These are phyloP conservation scores for Drosophila burlai DNA, from an alignment of 1,140 invertebrate species.

Conservation along the genomic window DNA sequence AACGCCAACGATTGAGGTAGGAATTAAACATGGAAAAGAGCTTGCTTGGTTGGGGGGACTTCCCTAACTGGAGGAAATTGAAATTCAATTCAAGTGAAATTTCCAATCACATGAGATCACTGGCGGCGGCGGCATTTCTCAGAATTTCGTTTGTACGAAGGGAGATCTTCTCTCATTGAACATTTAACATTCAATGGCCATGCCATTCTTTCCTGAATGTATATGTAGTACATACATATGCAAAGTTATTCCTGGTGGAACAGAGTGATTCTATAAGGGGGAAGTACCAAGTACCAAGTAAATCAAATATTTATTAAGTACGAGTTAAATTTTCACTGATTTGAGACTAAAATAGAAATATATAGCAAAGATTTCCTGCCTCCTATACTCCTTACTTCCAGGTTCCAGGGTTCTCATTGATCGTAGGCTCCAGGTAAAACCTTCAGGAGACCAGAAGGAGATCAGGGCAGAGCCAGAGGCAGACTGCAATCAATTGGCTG, in stretches of 20 bases:
- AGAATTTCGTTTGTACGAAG: conserved; percentile 7
- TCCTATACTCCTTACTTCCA: no score
- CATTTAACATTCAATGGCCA: conserved; percentile 1
- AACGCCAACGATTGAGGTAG: conserved; percentile 25
- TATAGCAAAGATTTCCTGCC: background rate
- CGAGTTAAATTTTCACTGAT: background rate
- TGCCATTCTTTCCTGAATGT: background rate
- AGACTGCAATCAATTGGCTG: conserved; percentile 56
- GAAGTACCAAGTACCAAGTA: background rate
- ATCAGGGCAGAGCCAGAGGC: background rate
- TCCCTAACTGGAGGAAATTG: conserved; percentile 13
- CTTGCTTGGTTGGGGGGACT: background rate
- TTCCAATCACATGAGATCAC: conserved; percentile 34
- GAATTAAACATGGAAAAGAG: conserved; percentile 2
- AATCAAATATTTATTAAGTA: background rate
- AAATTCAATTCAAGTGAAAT: conserved; percentile 45
- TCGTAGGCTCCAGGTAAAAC: background rate
- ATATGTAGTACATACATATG: background rate
- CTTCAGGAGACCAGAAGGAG: background rate
- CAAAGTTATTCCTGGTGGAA: conserved; percentile 9
- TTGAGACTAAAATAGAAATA: background rate
- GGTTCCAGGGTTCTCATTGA: background rate
- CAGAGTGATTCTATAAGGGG: background rate
- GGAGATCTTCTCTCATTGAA: background rate
- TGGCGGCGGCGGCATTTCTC: background rate